Conservation (phyloP, 2,113 vertebrate genomes). For the Ciconia boyciana region DNA sequence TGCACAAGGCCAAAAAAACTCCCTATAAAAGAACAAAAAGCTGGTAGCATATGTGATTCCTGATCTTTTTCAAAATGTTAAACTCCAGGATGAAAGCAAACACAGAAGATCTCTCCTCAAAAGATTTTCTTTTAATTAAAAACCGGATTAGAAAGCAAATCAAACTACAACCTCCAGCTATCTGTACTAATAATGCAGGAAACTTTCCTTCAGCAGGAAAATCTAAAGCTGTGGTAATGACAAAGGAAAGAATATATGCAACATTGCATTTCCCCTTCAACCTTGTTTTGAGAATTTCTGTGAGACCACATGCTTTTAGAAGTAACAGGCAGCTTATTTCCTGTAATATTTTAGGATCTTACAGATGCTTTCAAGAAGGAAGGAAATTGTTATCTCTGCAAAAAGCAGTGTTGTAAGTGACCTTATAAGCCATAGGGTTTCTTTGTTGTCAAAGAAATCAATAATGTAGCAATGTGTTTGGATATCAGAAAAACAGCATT, state of each 20-base stretch:
- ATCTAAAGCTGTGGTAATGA: background rate
- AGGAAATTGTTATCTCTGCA: background rate
- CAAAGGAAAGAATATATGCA: background rate
- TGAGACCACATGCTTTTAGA: background rate
- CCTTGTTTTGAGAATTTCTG: background rate
- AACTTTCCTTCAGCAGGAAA: background rate
- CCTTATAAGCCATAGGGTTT: slow-evolving; percentile 2
- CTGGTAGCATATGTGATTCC: background rate
- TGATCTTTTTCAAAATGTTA: background rate
- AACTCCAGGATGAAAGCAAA: slow-evolving; percentile 15
- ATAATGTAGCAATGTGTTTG: background rate
- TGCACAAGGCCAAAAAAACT: background rate
- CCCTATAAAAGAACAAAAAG: background rate
- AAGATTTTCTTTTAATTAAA: slow-evolving; percentile 42
- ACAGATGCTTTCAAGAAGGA: background rate
- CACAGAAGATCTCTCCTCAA: background rate
- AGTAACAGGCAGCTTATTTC: background rate
- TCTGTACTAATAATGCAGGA: background rate
- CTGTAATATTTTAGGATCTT: background rate
- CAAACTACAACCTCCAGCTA: background rate
- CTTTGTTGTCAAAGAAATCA: slow-evolving; percentile 31
- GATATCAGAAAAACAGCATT: background rate
- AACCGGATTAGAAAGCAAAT: slow-evolving; percentile 16
- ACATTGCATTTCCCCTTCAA: background rate
- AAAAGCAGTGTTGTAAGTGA: background rate